Conservation (phyloP, 2,888 invertebrate genomes). For the Ormyrus labotus region DNA sequence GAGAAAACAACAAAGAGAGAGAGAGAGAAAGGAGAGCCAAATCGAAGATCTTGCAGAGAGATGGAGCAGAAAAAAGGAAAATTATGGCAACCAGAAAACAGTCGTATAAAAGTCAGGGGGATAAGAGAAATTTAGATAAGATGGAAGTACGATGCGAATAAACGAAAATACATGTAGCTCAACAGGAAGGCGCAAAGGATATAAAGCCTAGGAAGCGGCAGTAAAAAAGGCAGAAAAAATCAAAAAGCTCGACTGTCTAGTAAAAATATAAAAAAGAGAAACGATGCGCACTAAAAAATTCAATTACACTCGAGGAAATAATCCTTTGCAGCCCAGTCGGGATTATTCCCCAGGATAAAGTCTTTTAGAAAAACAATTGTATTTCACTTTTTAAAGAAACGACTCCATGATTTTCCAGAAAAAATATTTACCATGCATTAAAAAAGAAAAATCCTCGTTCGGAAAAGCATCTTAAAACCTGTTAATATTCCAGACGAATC, state of each 20-base stretch:
- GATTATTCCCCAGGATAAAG: conserved; percentile 3
- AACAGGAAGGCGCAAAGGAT: not conserved
- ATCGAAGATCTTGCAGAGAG: conserved; percentile 36
- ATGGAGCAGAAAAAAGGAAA: conserved; percentile 12
- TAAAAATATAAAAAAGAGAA: not conserved
- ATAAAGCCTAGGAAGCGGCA: not conserved
- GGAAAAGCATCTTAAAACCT: too few relatives aligned
- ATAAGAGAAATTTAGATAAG: conserved; percentile 41
- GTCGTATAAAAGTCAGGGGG: conserved; percentile 25
- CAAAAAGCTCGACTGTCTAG: not conserved
- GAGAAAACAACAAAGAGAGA: conserved; percentile 6
- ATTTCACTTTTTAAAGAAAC: conserved; percentile 3
- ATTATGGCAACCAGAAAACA: conserved; percentile 31
- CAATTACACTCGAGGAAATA: conserved; percentile 37
- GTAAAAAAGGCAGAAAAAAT: not conserved
- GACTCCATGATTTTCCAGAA: not conserved
- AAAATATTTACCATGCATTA: not conserved
- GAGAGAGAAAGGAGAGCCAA: not conserved
- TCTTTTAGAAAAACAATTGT: conserved; percentile 1
- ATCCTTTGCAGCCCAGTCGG: conserved; percentile 6
- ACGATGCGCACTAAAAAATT: conserved; percentile 28
- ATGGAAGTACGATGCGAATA: conserved; percentile 14
- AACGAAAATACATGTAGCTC: not conserved
- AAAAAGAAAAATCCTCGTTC: not conserved
- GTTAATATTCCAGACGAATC: too few relatives aligned